Evolutionary conservation across 2,888 invertebrate genomes (phyloP).

Genomic region (Trachelus stipa): DNA sequence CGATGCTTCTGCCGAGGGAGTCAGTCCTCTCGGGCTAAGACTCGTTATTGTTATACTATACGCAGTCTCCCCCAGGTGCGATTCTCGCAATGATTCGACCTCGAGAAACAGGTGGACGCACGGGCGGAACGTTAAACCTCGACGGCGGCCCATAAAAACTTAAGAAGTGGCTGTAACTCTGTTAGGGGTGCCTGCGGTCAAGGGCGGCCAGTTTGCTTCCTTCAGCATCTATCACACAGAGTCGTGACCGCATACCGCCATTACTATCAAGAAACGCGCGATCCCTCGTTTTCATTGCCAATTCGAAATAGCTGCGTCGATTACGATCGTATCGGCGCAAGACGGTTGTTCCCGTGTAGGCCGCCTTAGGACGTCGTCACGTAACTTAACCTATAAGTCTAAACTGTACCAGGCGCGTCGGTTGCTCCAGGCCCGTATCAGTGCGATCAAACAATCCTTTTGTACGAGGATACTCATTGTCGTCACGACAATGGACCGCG

Average conservation of each 20-base stretch:
- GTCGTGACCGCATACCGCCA: background rate
- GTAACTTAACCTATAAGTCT: background rate
- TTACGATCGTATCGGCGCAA: too few relatives aligned
- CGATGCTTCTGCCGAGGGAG: background rate
- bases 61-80: background rate
- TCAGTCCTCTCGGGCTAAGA: background rate
- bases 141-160: background rate
- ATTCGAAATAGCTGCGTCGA: too few relatives aligned
- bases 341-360: background rate
- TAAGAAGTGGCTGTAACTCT: background rate
- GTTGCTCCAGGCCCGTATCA: background rate
- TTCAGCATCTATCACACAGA: background rate
- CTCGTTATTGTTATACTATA: background rate
- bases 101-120: background rate
- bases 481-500: conserved; percentile 38
- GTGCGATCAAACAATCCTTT: conserved; percentile 30
- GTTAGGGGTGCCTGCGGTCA: background rate
- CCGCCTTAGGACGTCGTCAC: background rate
- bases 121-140: background rate
- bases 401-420: background rate
- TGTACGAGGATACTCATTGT: conserved; percentile 37
- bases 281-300: too few relatives aligned
- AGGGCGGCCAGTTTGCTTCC: background rate
- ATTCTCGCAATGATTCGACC: background rate
- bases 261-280: background rate